Conservation (phyloP, 2,113 vertebrate genomes). For the Tricholaema leucomelas region DNA sequence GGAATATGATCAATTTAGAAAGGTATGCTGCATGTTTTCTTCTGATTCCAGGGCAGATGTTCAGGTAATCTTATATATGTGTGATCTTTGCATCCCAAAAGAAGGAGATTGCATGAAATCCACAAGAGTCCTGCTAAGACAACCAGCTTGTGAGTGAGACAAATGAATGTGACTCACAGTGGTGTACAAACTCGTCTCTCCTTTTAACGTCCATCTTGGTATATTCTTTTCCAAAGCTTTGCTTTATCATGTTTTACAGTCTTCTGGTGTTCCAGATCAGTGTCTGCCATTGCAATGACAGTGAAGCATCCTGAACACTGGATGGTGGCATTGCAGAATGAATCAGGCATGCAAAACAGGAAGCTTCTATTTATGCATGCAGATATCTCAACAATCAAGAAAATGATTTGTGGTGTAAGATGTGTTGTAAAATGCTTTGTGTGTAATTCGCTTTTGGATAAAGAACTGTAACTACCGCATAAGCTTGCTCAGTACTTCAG, state of each 20-base stretch:
- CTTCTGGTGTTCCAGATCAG: not conserved
- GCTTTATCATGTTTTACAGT: not conserved
- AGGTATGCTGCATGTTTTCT: not conserved
- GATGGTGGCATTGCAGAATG: constrained; percentile 49
- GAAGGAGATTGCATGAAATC: not conserved
- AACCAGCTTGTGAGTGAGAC: not conserved
- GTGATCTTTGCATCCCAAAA: not conserved
- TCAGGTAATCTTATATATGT: not conserved
- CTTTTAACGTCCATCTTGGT: not conserved
- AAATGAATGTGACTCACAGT: not conserved
- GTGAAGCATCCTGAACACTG: constrained; percentile 19
- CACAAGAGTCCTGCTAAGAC: not conserved
- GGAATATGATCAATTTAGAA: not conserved
- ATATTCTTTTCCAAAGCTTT: not conserved
- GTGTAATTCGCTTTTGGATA: not conserved
- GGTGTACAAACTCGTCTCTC: not conserved
- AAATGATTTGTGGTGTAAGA: not conserved
- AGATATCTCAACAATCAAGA: not conserved
- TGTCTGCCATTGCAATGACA: not conserved
- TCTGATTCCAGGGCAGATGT: not conserved
- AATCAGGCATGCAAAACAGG: not conserved
- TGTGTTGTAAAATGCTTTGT: not conserved
- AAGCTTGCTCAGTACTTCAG: not conserved
- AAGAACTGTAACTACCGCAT: not conserved
- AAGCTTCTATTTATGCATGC: not conserved